A percentile compares a stretch with the other conserved stretches of the same genome.
These are phyloP conservation scores for Felis chaus DNA, from an alignment of 2,113 vertebrate genomes.

Conservation along the genomic window DNA sequence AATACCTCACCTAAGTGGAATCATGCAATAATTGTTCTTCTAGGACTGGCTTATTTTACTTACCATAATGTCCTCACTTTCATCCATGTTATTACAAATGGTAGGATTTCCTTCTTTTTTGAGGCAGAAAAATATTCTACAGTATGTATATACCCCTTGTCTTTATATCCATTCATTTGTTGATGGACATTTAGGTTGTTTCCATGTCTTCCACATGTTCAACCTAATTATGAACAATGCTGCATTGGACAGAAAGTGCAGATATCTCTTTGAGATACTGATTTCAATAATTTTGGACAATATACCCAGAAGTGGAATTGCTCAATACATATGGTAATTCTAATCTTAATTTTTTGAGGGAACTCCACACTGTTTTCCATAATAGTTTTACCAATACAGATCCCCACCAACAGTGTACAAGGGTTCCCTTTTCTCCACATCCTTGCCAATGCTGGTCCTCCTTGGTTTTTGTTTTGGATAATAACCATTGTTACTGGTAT, in stretches of 20 bases:
- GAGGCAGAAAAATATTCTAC: neutral
- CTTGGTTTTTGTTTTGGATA: neutral
- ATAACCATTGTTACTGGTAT: neutral
- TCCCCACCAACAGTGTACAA: neutral
- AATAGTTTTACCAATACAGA: neutral
- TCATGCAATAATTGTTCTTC: neutral
- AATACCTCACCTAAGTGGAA: neutral
- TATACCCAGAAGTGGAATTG: neutral
- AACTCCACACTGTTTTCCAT: neutral
- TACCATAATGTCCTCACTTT: neutral
- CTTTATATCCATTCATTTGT: neutral
- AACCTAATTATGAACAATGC: neutral
- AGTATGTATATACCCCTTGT: neutral
- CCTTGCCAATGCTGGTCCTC: neutral
- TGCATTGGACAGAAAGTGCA: neutral
- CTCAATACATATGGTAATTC: neutral
- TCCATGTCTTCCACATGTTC: neutral
- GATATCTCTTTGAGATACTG: neutral
- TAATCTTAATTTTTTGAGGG: neutral
- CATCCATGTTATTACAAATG: neutral
- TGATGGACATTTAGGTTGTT: neutral
- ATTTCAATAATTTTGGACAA: neutral
- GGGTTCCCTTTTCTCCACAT: neutral
- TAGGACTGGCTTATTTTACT: neutral
- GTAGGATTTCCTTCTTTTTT: neutral